Conservation (phyloP, 2,113 vertebrate species). For the Peucedramus taeniatus region DNA sequence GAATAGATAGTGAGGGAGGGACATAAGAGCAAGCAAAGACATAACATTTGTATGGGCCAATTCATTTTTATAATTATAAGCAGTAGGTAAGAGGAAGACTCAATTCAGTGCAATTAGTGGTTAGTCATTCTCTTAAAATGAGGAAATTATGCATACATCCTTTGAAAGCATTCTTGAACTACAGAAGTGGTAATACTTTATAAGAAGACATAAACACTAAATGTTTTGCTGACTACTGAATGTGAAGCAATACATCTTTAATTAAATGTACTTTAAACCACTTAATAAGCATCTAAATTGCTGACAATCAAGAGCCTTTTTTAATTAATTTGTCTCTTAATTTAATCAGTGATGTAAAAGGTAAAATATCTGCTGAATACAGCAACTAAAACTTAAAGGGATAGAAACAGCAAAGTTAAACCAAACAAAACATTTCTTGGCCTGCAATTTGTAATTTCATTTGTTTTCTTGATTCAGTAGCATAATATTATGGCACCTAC, state of each 20-base stretch:
- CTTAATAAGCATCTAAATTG: neutral
- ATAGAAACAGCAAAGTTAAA: neutral
- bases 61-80: neutral
- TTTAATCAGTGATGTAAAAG: neutral
- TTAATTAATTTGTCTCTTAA: slow-evolving; percentile 19
- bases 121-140: neutral
- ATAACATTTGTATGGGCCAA: neutral
- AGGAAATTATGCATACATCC: neutral
- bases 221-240: neutral
- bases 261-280: neutral
- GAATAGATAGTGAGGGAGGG: neutral
- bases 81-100: neutral
- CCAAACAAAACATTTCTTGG: neutral
- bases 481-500: neutral
- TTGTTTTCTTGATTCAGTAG: neutral
- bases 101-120: neutral
- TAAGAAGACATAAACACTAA: neutral
- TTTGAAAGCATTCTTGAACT: neutral
- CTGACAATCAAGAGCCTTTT: neutral
- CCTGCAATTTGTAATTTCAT: neutral
- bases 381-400: neutral
- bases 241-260: slow-evolving; percentile 2
- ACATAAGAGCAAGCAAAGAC: neutral
- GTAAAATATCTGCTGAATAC: neutral
- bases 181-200: neutral